Percentiles rank a stretch among this genome's conserved stretches.
phyloP scores from a whole-genome alignment of 2,888 invertebrate species.

The Tetheella fluctuosa region DNA sequence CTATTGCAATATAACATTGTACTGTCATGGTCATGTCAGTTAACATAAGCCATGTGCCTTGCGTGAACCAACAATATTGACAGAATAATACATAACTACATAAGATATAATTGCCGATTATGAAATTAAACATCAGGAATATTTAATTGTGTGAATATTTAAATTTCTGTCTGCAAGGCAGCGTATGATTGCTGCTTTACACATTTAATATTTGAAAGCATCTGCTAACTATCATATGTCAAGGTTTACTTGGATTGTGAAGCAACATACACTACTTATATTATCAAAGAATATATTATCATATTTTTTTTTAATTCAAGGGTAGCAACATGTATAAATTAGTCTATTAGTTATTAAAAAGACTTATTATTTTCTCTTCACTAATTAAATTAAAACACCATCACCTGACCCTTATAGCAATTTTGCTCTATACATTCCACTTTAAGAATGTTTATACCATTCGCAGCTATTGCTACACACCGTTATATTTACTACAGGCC shows the following conservation, averaged over 20 bases:
- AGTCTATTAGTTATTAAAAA: background rate
- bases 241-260: background rate
- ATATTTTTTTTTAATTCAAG: background rate
- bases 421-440: background rate
- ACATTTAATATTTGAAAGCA: background rate
- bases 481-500: slow-evolving; percentile 28
- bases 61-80: background rate
- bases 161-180: background rate
- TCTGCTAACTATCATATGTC: background rate
- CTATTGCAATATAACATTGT: background rate
- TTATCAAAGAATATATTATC: background rate
- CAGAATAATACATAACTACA: background rate
- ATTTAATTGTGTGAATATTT: slow-evolving; percentile 1
- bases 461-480: slow-evolving; percentile 28
- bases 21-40: background rate
- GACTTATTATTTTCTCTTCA: background rate
- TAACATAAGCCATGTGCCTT: background rate
- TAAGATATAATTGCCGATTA: background rate
- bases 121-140: background rate
- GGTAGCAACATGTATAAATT: background rate
- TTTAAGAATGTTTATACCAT: slow-evolving; percentile 39
- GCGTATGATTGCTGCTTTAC: background rate
- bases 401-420: background rate
- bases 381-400: background rate
- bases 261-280: background rate